Evolutionary conservation across 2,797 vertebrate genomes (phyloP).

Genomic region (Acrossocheilus fasciatus): DNA sequence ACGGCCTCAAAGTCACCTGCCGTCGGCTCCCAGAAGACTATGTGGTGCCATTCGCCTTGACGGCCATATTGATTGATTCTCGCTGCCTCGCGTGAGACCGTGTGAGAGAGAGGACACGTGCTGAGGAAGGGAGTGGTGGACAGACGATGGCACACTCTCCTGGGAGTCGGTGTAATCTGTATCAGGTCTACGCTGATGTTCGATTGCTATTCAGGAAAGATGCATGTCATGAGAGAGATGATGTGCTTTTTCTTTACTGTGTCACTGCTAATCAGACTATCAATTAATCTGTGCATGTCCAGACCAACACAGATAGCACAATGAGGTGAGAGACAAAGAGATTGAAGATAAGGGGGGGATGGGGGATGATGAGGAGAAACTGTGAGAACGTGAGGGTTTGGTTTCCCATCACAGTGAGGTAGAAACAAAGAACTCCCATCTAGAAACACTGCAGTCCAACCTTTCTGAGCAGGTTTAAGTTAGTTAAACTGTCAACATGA

Average conservation of each 20-base stretch:
- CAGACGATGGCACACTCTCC: slow-evolving; percentile 53
- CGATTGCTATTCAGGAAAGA: slow-evolving; percentile 63
- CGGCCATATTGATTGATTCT: slow-evolving; percentile 63
- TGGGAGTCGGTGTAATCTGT: slow-evolving; percentile 63
- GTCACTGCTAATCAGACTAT: slow-evolving; percentile 63
- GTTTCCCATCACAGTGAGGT: not conserved
- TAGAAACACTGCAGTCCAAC: not conserved
- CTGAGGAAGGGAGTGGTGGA: slow-evolving; percentile 38
- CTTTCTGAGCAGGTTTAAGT: not conserved
- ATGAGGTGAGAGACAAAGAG: slow-evolving; percentile 37
- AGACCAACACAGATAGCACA: slow-evolving; percentile 30
- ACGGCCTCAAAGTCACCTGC: slow-evolving; percentile 65
- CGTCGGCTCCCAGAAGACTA: slow-evolving; percentile 46
- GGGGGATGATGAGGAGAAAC: slow-evolving; percentile 6
- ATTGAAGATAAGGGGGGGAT: slow-evolving; percentile 33
- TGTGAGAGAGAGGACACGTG: slow-evolving; percentile 18
- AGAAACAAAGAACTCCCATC: slow-evolving; percentile 22
- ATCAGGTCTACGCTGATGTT: slow-evolving; percentile 53
- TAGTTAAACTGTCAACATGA: not conserved
- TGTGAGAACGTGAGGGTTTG: slow-evolving; percentile 22
- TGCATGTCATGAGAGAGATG: slow-evolving; percentile 45
- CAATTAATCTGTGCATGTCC: slow-evolving; percentile 62
- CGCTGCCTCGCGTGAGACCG: slow-evolving; percentile 32
- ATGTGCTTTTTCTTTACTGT: slow-evolving; percentile 55
- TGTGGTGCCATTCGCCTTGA: slow-evolving; percentile 49